Conservation (phyloP, 2,113 vertebrate species). For the Rattus norvegicus region DNA sequence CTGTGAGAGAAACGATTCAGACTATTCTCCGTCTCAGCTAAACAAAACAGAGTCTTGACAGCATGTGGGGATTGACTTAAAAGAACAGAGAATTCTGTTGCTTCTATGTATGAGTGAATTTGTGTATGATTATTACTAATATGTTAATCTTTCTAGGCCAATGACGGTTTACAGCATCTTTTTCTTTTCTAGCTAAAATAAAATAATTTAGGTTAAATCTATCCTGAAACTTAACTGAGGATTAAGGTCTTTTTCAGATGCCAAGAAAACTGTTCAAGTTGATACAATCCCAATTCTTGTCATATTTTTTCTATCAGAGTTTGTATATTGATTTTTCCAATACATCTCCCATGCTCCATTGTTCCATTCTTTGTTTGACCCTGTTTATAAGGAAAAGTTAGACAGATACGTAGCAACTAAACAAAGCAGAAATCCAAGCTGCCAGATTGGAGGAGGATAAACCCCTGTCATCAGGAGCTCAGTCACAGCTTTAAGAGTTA, state of each 20-base stretch:
- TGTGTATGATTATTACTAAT: background rate
- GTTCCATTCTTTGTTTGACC: constrained; percentile 62
- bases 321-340: background rate
- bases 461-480: constrained; percentile 66
- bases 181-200: constrained; percentile 46
- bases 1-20: background rate
- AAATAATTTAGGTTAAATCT: constrained; percentile 13
- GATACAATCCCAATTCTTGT: background rate
- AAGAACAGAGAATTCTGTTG: background rate
- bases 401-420: background rate
- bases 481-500: constrained; percentile 63
- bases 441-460: constrained; percentile 44
- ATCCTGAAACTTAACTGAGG: background rate
- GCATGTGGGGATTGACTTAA: background rate
- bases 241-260: constrained; percentile 12
- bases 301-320: background rate
- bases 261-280: background rate
- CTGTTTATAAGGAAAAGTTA: constrained; percentile 58
- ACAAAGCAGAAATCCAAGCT: constrained; percentile 60
- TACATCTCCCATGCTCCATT: background rate
- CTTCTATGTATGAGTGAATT: background rate
- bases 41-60: background rate
- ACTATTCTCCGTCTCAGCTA: background rate
- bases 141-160: background rate
- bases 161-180: background rate